These are phyloP conservation scores for Sebastes steindachneri DNA, from an alignment of 2,797 vertebrate genomes.

Conservation along the genomic window DNA sequence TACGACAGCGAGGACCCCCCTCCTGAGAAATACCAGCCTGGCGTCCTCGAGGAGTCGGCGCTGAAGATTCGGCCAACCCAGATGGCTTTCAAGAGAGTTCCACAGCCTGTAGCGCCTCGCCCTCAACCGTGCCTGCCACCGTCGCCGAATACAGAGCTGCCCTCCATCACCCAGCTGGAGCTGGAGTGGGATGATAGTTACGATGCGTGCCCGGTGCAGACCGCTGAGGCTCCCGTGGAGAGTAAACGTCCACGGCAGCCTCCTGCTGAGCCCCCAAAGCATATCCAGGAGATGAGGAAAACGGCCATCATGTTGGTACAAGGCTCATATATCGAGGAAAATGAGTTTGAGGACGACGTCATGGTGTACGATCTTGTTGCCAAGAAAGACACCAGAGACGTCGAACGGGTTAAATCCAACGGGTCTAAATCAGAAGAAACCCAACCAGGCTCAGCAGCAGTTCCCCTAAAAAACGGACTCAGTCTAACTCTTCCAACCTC, in stretches of 20 bases:
- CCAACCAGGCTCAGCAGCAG: conserved; percentile 1
- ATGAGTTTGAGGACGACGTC: conserved; percentile 95
- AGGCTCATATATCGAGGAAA: conserved; percentile 95
- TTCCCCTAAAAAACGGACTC: conserved; percentile 72
- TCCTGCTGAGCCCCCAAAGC: conserved; percentile 68
- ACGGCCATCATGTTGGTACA: conserved; percentile 91
- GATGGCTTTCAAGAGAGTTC: conserved; percentile 35
- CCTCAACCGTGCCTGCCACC: background rate
- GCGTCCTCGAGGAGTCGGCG: conserved; percentile 79
- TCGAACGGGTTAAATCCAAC: conserved; percentile 3
- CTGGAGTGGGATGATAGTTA: conserved; percentile 99
- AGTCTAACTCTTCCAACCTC: conserved; percentile 45
- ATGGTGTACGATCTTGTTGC: conserved; percentile 95
- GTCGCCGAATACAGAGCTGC: background rate
- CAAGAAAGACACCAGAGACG: conserved; percentile 86
- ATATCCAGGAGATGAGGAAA: conserved; percentile 96
- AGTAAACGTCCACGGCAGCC: conserved; percentile 39
- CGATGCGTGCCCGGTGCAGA: conserved; percentile 86
- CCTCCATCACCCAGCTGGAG: conserved; percentile 82
- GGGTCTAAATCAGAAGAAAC: conserved; percentile 19
- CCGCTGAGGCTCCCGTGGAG: conserved; percentile 74
- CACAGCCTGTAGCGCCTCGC: background rate
- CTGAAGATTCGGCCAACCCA: conserved; percentile 42
- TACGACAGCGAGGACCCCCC: conserved; percentile 93
- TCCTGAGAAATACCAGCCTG: conserved; percentile 86